These are phyloP conservation scores for Zaprionus africanus DNA, from an alignment of 1,140 invertebrate genomes.

Conservation along the genomic window DNA sequence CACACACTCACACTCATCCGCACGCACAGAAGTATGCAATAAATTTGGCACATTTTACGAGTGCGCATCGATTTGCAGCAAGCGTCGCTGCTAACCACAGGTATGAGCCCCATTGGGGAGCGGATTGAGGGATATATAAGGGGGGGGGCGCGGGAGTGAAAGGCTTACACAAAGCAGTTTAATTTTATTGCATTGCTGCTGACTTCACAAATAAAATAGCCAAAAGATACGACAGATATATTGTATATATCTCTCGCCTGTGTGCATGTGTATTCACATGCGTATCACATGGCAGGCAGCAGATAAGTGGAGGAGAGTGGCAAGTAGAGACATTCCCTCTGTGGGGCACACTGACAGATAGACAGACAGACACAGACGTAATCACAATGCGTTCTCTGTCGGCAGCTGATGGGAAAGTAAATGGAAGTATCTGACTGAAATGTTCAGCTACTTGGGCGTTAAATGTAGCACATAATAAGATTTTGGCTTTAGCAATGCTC, in stretches of 20 bases:
- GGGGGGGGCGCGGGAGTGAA: conserved; percentile 28
- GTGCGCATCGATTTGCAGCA: conserved; percentile 67
- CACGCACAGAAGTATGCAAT: conserved; percentile 68
- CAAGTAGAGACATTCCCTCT: conserved; percentile 4
- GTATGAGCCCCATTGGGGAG: conserved; percentile 29
- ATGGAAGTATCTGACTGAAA: conserved; percentile 49
- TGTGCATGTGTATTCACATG: not conserved
- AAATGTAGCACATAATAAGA: conserved; percentile 81
- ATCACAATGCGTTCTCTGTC: conserved; percentile 21
- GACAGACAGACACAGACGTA: not conserved
- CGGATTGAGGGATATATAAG: not conserved
- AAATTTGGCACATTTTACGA: conserved; percentile 74
- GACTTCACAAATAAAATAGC: conserved; percentile 33
- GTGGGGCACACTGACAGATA: not conserved
- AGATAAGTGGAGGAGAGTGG: conserved; percentile 14
- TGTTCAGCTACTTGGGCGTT: conserved; percentile 69
- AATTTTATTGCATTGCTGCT: conserved; percentile 71
- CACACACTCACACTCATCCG: not conserved
- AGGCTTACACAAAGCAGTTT: conserved; percentile 67
- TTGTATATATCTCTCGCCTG: not conserved
- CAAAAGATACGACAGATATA: conserved; percentile 25
- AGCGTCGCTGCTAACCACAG: conserved; percentile 53
- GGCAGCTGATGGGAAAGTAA: conserved; percentile 27
- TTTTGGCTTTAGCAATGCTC: conserved; percentile 44
- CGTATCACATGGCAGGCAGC: conserved; percentile 4